Evolutionary conservation across 1,140 invertebrate species (phyloP).

Genomic region (Sarcophaga bullata): DNA sequence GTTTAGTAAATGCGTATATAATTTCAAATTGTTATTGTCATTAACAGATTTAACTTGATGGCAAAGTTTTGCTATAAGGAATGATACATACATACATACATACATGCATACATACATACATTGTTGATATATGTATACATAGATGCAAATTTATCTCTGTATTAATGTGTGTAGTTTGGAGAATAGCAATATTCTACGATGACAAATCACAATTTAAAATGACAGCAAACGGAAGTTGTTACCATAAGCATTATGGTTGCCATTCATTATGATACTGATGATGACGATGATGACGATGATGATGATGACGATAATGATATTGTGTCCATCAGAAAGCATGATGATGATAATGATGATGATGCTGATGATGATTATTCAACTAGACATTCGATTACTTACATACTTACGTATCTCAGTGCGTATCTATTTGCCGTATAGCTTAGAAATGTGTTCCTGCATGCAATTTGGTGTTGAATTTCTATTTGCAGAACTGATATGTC

Average conservation of each 20-base stretch:
- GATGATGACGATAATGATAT: constrained; percentile 7
- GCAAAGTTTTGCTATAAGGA: neutral
- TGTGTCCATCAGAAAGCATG: neutral
- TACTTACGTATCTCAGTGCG: neutral
- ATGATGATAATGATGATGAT: too few species aligned
- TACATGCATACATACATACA: too few species aligned
- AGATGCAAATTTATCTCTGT: neutral
- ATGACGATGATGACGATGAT: constrained; percentile 15
- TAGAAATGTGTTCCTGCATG: neutral
- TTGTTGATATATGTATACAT: neutral
- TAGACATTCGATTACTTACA: constrained; percentile 28
- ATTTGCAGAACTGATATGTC: constrained; percentile 38
- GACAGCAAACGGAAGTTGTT: constrained; percentile 38
- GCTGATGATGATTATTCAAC: constrained; percentile 34
- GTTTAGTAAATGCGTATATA: neutral
- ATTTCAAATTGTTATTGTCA: constrained; percentile 23
- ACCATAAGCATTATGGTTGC: constrained; percentile 26
- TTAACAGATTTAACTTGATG: constrained; percentile 28
- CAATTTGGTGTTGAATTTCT: neutral
- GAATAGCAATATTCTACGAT: constrained; percentile 38
- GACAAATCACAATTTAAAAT: constrained; percentile 38
- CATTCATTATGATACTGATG: neutral
- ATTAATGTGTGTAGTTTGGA: neutral
- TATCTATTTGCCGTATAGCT: neutral
- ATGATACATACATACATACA: too few species aligned